Percentiles rank a stretch among this genome's conserved stretches.
phyloP scores from a whole-genome alignment of 2,113 vertebrate species.

The Neogale vison region DNA sequence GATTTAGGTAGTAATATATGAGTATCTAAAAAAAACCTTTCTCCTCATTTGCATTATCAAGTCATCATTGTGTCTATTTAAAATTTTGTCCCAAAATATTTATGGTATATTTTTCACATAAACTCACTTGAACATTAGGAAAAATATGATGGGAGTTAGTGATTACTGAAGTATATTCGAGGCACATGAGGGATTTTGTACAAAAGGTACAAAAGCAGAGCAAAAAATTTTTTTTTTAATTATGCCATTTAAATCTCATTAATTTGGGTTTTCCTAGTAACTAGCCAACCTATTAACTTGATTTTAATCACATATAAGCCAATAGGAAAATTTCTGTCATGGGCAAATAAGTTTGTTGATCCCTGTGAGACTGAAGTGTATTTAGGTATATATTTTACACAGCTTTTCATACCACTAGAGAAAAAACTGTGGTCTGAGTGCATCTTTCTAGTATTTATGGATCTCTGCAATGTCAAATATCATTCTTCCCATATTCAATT shows the following conservation, averaged over 20 bases:
- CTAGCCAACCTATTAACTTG: neutral
- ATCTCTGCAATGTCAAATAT: constrained; percentile 33
- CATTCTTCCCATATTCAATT: constrained; percentile 56
- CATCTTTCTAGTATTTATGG: constrained; percentile 49
- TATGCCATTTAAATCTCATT: constrained; percentile 17
- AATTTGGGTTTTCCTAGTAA: neutral
- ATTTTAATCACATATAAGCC: neutral
- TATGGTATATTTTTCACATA: neutral
- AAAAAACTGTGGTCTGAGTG: neutral
- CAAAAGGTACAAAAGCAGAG: neutral
- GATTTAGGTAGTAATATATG: neutral
- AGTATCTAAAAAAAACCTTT: neutral
- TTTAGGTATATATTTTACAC: neutral
- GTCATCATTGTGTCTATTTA: neutral
- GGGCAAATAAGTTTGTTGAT: constrained; percentile 31
- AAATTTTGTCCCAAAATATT: neutral
- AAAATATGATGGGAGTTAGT: neutral
- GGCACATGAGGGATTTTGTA: neutral
- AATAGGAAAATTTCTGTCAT: neutral
- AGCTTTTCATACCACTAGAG: neutral
- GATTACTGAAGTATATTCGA: neutral
- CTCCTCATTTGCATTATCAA: neutral
- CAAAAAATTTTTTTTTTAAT: neutral
- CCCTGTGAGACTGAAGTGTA: neutral
- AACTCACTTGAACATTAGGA: neutral